Conservation (phyloP, 2,797 vertebrate genomes). For the Argyrosomus regius region DNA sequence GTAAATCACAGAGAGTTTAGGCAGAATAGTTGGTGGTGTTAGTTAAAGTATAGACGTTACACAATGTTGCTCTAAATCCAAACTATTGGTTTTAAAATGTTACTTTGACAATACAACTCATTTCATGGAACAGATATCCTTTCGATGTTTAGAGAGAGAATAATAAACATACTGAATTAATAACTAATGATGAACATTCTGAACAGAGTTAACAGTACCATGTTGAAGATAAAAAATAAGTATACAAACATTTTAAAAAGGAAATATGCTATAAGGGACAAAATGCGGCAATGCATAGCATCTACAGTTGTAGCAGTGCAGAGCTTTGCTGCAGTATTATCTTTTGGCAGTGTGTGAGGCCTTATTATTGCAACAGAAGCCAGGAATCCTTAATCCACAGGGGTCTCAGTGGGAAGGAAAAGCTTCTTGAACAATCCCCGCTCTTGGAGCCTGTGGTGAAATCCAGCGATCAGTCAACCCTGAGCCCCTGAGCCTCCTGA, state of each 20-base stretch:
- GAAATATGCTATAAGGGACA: not conserved
- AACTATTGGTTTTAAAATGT: not conserved
- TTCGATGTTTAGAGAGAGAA: not conserved
- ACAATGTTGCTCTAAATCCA: not conserved
- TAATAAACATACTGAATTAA: not conserved
- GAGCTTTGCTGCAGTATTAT: constrained; percentile 66
- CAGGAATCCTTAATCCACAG: constrained; percentile 80
- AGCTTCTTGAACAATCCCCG: constrained; percentile 77
- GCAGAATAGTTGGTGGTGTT: no score
- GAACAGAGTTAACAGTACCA: not conserved
- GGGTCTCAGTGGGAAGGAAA: constrained; percentile 78
- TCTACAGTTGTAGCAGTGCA: constrained; percentile 48
- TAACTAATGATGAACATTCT: no score
- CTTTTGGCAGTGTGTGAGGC: constrained; percentile 74
- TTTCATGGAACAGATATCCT: not conserved
- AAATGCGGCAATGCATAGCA: constrained; percentile 33
- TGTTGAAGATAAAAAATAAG: not conserved
- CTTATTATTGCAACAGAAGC: constrained; percentile 80
- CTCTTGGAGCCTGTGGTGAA: constrained; percentile 77
- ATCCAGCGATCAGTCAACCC: constrained; percentile 82
- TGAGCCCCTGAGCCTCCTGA: constrained; percentile 78
- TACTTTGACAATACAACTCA: not conserved
- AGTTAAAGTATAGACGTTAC: no score
- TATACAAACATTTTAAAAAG: not conserved
- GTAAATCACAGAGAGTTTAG: no score